These are phyloP conservation scores for Lagopus leucura DNA, from an alignment of 2,113 vertebrate genomes.

Conservation along the genomic window DNA sequence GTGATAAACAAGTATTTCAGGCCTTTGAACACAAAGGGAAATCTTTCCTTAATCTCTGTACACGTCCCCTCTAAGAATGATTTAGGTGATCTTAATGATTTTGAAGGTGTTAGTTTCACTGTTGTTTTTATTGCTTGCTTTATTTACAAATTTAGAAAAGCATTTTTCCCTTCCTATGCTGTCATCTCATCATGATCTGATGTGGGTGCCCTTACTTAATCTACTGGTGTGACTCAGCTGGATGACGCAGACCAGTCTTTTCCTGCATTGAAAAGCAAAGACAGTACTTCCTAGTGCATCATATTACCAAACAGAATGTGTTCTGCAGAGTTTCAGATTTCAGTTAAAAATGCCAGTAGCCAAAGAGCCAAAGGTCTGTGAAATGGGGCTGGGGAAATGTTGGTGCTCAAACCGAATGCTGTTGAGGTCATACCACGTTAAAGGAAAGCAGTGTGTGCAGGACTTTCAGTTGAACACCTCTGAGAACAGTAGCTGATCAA, in stretches of 20 bases:
- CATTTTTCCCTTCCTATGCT: not conserved
- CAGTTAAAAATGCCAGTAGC: not conserved
- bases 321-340: not conserved
- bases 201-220: not conserved
- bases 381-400: not conserved
- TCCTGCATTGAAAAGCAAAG: not conserved
- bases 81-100: not conserved
- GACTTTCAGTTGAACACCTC: not conserved
- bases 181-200: not conserved
- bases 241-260: not conserved
- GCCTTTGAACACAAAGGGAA: not conserved
- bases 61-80: not conserved
- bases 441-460: not conserved
- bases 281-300: not conserved
- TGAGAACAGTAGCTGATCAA: not conserved
- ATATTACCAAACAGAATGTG: not conserved
- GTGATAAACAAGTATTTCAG: not conserved
- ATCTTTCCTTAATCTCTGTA: not conserved
- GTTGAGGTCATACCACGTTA: not conserved
- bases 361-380: not conserved
- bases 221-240: not conserved
- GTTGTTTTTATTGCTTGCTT: not conserved
- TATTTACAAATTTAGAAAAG: not conserved
- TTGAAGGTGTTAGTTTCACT: not conserved
- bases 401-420: not conserved